These are phyloP conservation scores for Halichoerus grypus DNA, from an alignment of 2,113 vertebrate species.

Conservation along the genomic window DNA sequence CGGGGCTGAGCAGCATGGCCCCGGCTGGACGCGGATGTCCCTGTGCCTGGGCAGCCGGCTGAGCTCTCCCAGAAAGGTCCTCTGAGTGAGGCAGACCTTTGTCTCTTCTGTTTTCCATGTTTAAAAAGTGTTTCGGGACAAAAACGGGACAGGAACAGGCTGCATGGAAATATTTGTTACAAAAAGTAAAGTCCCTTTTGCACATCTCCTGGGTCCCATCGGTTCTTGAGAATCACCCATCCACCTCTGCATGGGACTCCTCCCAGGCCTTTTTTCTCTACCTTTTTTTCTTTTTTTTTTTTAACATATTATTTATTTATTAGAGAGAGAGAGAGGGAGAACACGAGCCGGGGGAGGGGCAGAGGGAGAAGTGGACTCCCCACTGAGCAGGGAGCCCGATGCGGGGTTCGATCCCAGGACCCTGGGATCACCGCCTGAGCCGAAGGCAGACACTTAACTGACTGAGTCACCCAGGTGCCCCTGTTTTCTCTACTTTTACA, in stretches of 20 bases:
- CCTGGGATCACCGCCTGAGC: background rate
- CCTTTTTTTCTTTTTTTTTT: background rate
- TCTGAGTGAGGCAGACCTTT: background rate
- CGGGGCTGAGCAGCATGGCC: background rate
- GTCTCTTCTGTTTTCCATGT: background rate
- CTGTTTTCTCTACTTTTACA: background rate
- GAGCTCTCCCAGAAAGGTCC: background rate
- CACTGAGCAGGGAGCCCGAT: background rate
- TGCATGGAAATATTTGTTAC: fast-evolving
- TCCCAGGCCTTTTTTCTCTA: background rate
- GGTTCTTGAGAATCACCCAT: background rate
- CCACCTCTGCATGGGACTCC: background rate
- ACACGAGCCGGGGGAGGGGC: too few species aligned
- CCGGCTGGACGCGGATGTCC: background rate
- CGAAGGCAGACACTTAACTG: background rate
- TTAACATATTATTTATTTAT: too few species aligned
- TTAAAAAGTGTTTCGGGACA: background rate
- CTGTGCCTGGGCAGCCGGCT: background rate
- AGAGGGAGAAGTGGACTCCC: too few species aligned
- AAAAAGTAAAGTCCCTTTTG: background rate
- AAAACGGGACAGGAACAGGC: background rate
- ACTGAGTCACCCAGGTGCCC: background rate
- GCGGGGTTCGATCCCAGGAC: background rate
- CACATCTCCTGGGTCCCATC: background rate
- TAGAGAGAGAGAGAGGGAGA: too few species aligned